Evolutionary conservation across 2,888 invertebrate genomes (phyloP).

Genomic region (Drosophila testacea): DNA sequence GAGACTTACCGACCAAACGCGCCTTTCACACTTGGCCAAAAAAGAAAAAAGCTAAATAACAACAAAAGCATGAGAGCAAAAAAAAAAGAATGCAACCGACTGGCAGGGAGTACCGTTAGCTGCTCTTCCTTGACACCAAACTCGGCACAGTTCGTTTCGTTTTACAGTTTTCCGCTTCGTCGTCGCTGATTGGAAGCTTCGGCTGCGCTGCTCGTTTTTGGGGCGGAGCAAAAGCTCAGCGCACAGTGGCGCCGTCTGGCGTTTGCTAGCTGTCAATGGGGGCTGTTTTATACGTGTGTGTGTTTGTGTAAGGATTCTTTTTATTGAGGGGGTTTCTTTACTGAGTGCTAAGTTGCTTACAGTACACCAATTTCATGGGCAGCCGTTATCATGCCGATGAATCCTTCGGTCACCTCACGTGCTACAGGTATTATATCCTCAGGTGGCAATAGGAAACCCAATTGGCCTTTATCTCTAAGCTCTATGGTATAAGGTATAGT

Average conservation of each 20-base stretch:
- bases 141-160: conserved; percentile 58
- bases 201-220: conserved; percentile 61
- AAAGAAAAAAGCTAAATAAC: conserved; percentile 21
- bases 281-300: conserved; percentile 27
- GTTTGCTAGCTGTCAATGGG: conserved; percentile 32
- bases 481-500: conserved; percentile 87
- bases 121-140: conserved; percentile 52
- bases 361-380: conserved; percentile 83
- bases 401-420: conserved; percentile 87
- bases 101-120: conserved; percentile 49
- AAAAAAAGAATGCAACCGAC: conserved; percentile 43
- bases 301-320: neutral
- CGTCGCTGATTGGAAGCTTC: conserved; percentile 76
- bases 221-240: conserved; percentile 74
- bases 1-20: conserved; percentile 71
- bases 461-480: conserved; percentile 88
- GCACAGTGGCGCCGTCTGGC: conserved; percentile 61
- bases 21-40: conserved; percentile 56
- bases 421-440: conserved; percentile 88
- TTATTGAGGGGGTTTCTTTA: conserved; percentile 22
- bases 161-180: conserved; percentile 43
- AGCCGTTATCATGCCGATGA: conserved; percentile 86
- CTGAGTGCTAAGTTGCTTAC: conserved; percentile 40
- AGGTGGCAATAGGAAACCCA: conserved; percentile 89
- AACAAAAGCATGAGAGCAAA: conserved; percentile 17